phyloP scores from a whole-genome alignment of 2,888 invertebrate species.

The Platynereis dumerilii region DNA sequence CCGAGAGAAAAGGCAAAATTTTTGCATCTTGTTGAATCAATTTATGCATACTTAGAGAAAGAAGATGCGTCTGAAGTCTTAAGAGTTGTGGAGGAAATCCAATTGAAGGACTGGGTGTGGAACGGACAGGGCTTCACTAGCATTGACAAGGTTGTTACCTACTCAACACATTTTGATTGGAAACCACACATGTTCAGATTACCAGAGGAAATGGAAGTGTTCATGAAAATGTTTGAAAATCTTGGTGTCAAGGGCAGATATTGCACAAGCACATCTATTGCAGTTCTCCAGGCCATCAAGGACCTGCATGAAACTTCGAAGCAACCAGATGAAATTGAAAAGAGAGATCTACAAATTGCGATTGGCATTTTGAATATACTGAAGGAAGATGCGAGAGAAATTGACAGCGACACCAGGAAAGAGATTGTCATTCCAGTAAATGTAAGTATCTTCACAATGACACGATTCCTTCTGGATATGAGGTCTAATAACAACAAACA shows the following conservation, averaged over 20 bases:
- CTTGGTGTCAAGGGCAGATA: slow-evolving; percentile 29
- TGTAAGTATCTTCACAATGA: too few relatives aligned
- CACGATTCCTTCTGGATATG: too few relatives aligned
- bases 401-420: background rate
- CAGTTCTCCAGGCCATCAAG: slow-evolving; percentile 28
- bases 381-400: background rate
- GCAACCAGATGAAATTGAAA: background rate
- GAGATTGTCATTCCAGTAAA: background rate
- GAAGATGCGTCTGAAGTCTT: slow-evolving; percentile 13
- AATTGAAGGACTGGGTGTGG: slow-evolving; percentile 39
- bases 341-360: background rate
- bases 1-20: slow-evolving; percentile 31
- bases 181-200: slow-evolving; percentile 36
- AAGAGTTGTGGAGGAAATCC: background rate
- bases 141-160: slow-evolving; percentile 20
- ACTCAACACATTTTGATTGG: slow-evolving; percentile 30
- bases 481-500: too few relatives aligned
- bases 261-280: slow-evolving; percentile 20
- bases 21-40: slow-evolving; percentile 27
- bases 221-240: slow-evolving; percentile 26
- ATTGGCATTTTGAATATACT: background rate
- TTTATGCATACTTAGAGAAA: slow-evolving; percentile 29
- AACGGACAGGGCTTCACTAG: slow-evolving; percentile 40
- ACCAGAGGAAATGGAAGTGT: slow-evolving; percentile 35
- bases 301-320: background rate